A percentile compares a stretch with the other conserved stretches of the same genome.
Evolutionary conservation across 2,113 vertebrate genomes (phyloP).

Genomic region (Macrotus californicus): DNA sequence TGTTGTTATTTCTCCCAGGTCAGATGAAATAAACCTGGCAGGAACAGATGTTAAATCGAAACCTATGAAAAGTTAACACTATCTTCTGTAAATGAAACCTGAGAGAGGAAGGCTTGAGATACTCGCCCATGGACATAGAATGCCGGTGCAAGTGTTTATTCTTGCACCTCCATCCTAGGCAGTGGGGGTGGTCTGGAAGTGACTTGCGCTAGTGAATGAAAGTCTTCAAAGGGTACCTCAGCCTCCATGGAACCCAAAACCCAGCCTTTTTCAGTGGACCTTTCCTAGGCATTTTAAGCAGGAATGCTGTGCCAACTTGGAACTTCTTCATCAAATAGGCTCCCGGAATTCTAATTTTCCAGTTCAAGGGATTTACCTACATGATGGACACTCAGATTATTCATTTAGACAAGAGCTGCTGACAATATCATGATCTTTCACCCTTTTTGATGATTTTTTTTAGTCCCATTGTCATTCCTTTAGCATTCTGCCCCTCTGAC

Average conservation of each 20-base stretch:
- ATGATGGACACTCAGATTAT: background rate
- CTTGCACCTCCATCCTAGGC: background rate
- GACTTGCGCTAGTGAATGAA: background rate
- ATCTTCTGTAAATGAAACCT: constrained; percentile 54
- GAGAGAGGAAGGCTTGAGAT: constrained; percentile 42
- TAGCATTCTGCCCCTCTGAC: background rate
- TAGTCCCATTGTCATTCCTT: background rate
- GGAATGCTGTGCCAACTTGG: background rate
- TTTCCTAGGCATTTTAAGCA: background rate
- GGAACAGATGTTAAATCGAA: constrained; percentile 60
- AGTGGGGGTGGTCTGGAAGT: background rate
- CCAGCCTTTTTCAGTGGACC: background rate
- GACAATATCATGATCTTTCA: background rate
- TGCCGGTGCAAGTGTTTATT: background rate
- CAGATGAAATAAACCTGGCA: constrained; percentile 56
- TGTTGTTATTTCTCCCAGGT: constrained; percentile 58
- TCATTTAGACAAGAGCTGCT: background rate
- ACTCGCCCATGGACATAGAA: background rate
- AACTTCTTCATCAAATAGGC: background rate
- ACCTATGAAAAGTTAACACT: constrained; percentile 54
- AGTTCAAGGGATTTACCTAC: background rate
- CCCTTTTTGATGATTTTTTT: background rate
- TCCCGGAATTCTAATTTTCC: background rate
- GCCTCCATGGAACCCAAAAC: accelerated
- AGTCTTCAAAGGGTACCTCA: background rate